A percentile compares a stretch with the other conserved stretches of the same genome.
Evolutionary conservation across 2,888 invertebrate genomes (phyloP).

Genomic region (Rhaphigaster nebulosa): DNA sequence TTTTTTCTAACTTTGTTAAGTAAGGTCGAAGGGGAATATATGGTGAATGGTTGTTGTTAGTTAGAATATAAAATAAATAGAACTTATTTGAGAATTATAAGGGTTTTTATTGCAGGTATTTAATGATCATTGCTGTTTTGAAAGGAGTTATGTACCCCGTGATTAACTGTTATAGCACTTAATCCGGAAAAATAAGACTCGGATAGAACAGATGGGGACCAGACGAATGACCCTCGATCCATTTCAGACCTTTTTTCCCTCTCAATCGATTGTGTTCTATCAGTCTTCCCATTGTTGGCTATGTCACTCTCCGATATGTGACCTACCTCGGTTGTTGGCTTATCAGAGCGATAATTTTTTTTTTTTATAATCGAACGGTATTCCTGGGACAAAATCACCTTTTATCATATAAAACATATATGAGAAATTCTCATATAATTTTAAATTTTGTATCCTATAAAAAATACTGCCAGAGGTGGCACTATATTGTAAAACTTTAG

Average conservation of each 20-base stretch:
- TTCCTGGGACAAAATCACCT: too few species aligned
- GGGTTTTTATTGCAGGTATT: background rate
- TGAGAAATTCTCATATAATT: too few species aligned
- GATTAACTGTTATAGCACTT: background rate
- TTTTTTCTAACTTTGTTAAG: too few species aligned
- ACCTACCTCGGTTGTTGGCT: background rate
- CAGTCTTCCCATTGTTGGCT: background rate
- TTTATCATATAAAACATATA: too few species aligned
- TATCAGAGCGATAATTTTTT: background rate
- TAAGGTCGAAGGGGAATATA: too few species aligned
- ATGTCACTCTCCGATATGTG: background rate
- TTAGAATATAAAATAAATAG: too few species aligned
- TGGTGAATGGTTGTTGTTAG: too few species aligned
- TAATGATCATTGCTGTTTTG: background rate
- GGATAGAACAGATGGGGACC: background rate
- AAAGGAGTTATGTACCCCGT: background rate
- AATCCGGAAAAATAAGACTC: background rate
- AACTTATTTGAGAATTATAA: too few species aligned
- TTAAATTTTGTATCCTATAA: too few species aligned
- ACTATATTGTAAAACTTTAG: too few species aligned
- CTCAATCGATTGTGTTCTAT: slow-evolving; percentile 12
- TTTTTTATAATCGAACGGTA: background rate
- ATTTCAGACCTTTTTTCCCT: background rate
- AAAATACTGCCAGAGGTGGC: too few species aligned
- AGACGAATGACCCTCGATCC: background rate